Conservation (phyloP, 2,113 vertebrate genomes). For the Quiscalus mexicanus region DNA sequence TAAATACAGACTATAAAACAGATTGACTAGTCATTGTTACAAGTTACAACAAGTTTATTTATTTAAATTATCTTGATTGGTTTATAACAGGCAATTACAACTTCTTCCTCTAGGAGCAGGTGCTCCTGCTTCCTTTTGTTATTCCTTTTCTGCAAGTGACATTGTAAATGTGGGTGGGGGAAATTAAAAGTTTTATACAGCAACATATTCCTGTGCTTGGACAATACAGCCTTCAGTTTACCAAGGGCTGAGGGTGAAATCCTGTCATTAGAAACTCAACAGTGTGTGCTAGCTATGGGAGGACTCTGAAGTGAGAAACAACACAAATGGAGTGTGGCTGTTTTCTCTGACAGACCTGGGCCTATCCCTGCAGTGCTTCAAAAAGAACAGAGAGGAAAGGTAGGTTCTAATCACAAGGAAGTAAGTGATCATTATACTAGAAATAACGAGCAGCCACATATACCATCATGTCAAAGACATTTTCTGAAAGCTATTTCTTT, state of each 20-base stretch:
- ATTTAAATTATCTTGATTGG: slow-evolving; percentile 57
- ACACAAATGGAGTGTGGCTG: background rate
- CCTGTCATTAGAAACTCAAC: background rate
- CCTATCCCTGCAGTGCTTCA: background rate
- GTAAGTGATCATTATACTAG: background rate
- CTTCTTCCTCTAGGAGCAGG: slow-evolving; percentile 29
- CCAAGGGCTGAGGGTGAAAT: background rate
- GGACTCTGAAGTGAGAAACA: background rate
- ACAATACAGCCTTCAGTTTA: background rate
- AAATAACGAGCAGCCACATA: background rate
- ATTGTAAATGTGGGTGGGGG: background rate
- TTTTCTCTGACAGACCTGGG: background rate
- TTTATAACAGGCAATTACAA: slow-evolving; percentile 60
- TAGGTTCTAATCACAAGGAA: background rate
- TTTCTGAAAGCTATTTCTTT: background rate
- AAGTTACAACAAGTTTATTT: slow-evolving; percentile 27
- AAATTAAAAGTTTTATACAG: background rate
- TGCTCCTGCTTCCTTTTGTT: slow-evolving; percentile 21
- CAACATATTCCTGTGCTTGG: background rate
- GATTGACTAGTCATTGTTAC: slow-evolving; percentile 16
- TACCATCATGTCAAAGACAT: background rate
- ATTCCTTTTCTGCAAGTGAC: slow-evolving; percentile 19
- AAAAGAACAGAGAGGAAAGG: background rate
- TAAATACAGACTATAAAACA: slow-evolving; percentile 36
- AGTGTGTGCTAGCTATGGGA: background rate